Evolutionary conservation across 2,113 vertebrate species (phyloP), one percentile per base, ranked within the genome.

Genomic region (Mesitornis unicolor): DNA sequence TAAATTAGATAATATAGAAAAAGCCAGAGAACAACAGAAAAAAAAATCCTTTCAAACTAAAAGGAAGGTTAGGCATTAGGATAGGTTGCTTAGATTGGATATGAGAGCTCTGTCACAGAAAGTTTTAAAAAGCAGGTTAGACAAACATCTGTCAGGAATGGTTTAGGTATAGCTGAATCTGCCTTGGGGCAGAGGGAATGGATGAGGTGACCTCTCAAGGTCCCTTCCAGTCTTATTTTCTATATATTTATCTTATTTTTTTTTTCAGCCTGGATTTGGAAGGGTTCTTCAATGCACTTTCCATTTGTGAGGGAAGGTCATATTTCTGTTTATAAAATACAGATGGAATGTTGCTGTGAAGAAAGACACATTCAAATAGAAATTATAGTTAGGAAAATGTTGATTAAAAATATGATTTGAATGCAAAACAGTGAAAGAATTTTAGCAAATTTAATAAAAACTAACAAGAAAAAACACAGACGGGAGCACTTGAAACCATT

Each of bases 121-220:
- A 35, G 22, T 77, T 94, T 94, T 80, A 59, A 59, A 90, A 88
- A 88, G 35, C 68, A 88, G 75, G 71, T 93, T 95, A 94, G 95
- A 95, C 88, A 94, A 96, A 96, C 54, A 92, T 88, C 88, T 97
- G 95, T 95, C 96, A 96, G 68, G 53, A 93, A 84, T 38, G 22
- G 71, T 97, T 97, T 94, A 92, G 83, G 85, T 93, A 86, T 48
- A 92, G 76, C 63, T 90, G 67, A 88, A 80, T 90, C 76, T 96
- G 94, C 95, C 95, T 96, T 84, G 22, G 38, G 95, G 94, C 83
- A 93, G 75, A 94, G 25, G 59, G 85, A 92, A 88, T 81, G 85
- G 70, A 93, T 73, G 68, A 88, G 33, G 21, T 96, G 95, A 93
- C 95, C 95, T 96, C 90, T 95, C 83, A 90, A 94, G 75, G 59